Base-by-base conservation (phyloP, 2,113 vertebrate species). In the Catharus fuscescens region DNA sequence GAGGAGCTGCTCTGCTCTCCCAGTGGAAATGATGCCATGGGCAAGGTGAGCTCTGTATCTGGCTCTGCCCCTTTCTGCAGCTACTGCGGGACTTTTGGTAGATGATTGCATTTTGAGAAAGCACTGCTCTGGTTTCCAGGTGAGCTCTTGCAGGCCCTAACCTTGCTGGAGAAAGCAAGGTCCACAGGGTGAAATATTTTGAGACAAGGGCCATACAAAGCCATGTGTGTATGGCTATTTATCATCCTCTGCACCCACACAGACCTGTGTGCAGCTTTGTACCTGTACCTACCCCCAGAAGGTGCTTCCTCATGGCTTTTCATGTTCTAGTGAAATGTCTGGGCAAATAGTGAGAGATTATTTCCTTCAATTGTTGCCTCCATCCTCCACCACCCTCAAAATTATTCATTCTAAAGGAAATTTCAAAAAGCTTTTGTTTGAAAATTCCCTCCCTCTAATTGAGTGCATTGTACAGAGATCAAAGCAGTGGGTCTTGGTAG, bases 311-410 rank as follows among this genome's bases (percentile, higher is more conserved):
- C 48, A 0, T 12, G 20, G 54, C 59, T 86, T 91, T 91, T 77
- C 90, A 77, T 62, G 60, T 76, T 70, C 69, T 67, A 74, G 36
- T 18, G 71, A 92, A 93, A 88, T 0, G 62, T 82, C 90, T 95
- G 77, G 72, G 53, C 80, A 95, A 93, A 92, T 48, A 57, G 36
- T 90, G 95, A 96, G 76, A 0, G 4, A 95, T 96, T 88, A 69
- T 95, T 96, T 97, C 95, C 93, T 96, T 92, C 90, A 64, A 93
- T 96, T 97, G 96, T 96, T 90, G 80, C 80, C 0, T 1, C 57
- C 95, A 71, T 88, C 85, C 93, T 95, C 93, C 94, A 92, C 92
- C 94, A 93, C 96, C 93, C 93, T 97, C 83, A 81, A 92, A 97
- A 96, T 90, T 86, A 94, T 94, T 96, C 40, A 69, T 94, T 86